Conservation (phyloP, 2,797 vertebrate species). For the Gambelia wislizenii region DNA sequence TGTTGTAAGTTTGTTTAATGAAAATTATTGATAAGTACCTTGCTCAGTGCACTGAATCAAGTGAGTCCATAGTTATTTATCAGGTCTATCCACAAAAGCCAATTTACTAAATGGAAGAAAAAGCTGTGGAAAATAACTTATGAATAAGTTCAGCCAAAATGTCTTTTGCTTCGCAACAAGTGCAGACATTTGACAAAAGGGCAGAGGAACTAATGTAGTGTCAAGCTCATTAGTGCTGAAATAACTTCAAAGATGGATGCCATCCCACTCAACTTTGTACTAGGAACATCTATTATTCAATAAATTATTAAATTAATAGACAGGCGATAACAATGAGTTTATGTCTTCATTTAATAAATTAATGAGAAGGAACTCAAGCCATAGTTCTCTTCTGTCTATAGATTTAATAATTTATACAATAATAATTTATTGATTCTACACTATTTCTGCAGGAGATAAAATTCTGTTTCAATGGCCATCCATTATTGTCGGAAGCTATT, state of each 20-base stretch:
- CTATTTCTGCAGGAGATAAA: conserved; percentile 66
- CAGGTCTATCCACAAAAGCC: not conserved
- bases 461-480: conserved; percentile 64
- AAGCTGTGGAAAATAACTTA: conserved; percentile 37
- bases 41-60: not conserved
- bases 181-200: conserved; percentile 54
- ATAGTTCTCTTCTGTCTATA: conserved; percentile 66
- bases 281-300: conserved; percentile 69
- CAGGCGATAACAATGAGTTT: conserved; percentile 54
- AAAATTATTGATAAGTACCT: not conserved
- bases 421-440: conserved; percentile 71
- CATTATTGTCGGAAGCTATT: conserved; percentile 61
- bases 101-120: conserved; percentile 10
- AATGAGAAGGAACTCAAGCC: conserved; percentile 65
- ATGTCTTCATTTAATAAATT: conserved; percentile 72
- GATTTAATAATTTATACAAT: conserved; percentile 74
- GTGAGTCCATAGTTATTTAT: not conserved
- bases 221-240: conserved; percentile 60
- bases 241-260: conserved; percentile 57
- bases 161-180: conserved; percentile 31
- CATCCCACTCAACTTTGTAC: conserved; percentile 49
- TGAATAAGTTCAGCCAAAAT: not conserved
- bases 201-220: conserved; percentile 50
- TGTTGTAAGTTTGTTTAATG: not conserved
- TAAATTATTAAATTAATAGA: conserved; percentile 75